A percentile compares a stretch with the other conserved stretches of the same genome.
These are phyloP conservation scores for Drosophila cognata DNA, from an alignment of 2,888 invertebrate genomes.

Conservation along the genomic window DNA sequence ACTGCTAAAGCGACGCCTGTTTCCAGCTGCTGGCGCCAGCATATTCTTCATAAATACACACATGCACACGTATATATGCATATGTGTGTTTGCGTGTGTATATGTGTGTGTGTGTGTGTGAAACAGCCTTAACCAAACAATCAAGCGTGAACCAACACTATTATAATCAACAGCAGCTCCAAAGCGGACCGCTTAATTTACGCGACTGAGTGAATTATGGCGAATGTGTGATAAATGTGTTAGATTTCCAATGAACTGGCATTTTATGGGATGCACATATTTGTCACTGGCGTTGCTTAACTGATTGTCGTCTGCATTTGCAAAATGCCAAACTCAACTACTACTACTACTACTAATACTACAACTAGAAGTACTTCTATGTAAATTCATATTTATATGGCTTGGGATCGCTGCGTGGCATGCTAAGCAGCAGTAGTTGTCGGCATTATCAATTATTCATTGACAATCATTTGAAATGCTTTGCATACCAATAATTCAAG, in stretches of 20 bases:
- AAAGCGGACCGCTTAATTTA: conserved; percentile 45
- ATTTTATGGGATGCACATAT: conserved; percentile 60
- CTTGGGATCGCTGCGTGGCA: conserved; percentile 32
- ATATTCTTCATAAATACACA: conserved; percentile 37
- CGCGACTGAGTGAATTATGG: conserved; percentile 64
- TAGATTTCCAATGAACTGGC: conserved; percentile 73
- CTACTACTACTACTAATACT: not conserved
- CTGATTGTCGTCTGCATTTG: conserved; percentile 48
- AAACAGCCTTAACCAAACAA: conserved; percentile 6
- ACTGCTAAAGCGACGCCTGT: conserved; percentile 45
- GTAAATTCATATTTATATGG: not conserved
- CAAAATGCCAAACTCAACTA: conserved; percentile 46
- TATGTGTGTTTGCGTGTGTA: not conserved
- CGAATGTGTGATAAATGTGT: conserved; percentile 67
- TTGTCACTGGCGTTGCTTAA: conserved; percentile 44
- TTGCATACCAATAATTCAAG: conserved; percentile 68
- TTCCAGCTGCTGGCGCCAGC: conserved; percentile 66
- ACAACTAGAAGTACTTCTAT: not conserved
- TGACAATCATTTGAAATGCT: conserved; percentile 67
- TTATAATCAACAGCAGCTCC: conserved; percentile 6
- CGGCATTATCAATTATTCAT: conserved; percentile 58
- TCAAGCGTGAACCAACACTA: conserved; percentile 13
- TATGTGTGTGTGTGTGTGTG: not conserved
- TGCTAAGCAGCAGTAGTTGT: conserved; percentile 37
- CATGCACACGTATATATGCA: not conserved